A percentile compares a stretch with the other conserved stretches of the same genome.
These are phyloP conservation scores for Napeogenes sylphis DNA, from an alignment of 2,888 invertebrate species.

Conservation along the genomic window DNA sequence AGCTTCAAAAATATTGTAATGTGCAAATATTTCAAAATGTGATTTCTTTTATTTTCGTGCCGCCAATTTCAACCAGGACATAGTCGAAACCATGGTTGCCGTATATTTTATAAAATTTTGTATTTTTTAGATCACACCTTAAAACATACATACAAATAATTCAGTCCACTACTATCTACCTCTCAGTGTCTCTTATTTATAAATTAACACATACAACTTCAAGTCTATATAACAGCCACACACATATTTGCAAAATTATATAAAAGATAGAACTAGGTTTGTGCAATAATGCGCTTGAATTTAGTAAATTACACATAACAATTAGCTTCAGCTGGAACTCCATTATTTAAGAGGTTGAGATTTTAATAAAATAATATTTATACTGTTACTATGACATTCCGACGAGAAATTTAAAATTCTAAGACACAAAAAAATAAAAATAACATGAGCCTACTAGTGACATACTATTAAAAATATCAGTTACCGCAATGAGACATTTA, in stretches of 20 bases:
- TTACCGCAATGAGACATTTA: too few species aligned
- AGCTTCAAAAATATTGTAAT: neutral
- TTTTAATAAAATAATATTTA: neutral
- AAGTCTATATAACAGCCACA: slow-evolving; percentile 2
- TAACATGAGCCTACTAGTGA: neutral
- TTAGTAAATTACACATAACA: neutral
- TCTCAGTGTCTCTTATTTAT: neutral
- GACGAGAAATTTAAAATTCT: neutral
- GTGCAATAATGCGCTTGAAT: slow-evolving; percentile 1
- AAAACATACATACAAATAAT: neutral
- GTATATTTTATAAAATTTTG: neutral
- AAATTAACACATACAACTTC: neutral
- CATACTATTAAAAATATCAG: too few species aligned
- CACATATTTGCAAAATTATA: slow-evolving; percentile 2
- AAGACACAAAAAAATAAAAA: neutral
- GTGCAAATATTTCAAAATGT: slow-evolving; percentile 1
- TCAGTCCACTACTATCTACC: slow-evolving; percentile 2
- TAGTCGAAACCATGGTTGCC: neutral
- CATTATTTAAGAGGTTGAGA: neutral
- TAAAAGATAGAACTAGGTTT: neutral
- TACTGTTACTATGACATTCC: neutral
- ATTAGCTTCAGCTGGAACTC: neutral
- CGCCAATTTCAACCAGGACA: neutral
- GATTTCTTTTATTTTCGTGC: neutral
- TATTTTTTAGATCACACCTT: neutral